Evolutionary conservation across 64 coral and sea anemone species (phyloP).

Genomic region (Actinia equina): DNA sequence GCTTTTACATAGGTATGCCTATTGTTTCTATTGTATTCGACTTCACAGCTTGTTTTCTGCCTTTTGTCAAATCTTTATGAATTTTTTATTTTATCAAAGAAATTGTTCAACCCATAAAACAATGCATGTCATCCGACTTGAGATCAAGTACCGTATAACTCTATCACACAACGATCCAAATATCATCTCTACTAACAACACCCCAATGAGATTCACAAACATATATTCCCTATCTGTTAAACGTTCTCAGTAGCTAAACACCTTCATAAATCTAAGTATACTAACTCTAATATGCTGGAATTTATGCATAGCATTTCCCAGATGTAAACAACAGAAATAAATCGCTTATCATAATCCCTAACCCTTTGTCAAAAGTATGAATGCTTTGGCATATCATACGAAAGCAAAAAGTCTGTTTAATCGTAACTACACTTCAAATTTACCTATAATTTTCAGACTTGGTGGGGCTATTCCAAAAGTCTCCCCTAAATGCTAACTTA

Average conservation of each 20-base stretch:
- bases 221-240: background rate
- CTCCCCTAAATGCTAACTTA: background rate
- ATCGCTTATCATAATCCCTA: background rate
- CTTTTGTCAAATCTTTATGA: background rate
- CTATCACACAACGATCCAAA: background rate
- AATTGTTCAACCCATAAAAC: background rate
- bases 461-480: background rate
- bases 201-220: background rate
- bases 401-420: background rate
- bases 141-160: background rate
- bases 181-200: background rate
- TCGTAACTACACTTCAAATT: background rate
- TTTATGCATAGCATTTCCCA: background rate
- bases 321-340: conserved; percentile 4
- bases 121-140: background rate
- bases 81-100: background rate
- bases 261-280: background rate
- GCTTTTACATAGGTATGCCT: too few relatives aligned
- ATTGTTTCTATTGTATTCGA: background rate
- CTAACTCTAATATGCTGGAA: background rate
- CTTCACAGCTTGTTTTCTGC: background rate
- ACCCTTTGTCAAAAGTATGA: background rate
- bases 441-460: background rate
- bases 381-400: background rate
- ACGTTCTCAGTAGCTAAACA: background rate